Percentiles rank a stretch among this genome's conserved stretches.
phyloP scores from a whole-genome alignment of 2,797 vertebrate genomes.

The Pipistrellus pygmaeus region DNA sequence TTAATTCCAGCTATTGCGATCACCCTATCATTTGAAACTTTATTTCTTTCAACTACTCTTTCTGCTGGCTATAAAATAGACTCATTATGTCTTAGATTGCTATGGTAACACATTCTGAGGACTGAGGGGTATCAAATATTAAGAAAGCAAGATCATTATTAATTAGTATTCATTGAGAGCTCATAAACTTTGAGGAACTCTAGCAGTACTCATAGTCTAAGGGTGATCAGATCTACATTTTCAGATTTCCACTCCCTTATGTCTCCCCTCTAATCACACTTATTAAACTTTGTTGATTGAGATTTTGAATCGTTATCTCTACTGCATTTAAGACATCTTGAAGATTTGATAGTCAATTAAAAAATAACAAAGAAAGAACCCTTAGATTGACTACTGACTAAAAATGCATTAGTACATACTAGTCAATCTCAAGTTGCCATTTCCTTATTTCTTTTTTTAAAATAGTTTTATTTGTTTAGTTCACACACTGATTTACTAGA shows the following conservation, averaged over 20 bases:
- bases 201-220: not conserved
- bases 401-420: not conserved
- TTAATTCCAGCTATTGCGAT: conserved; percentile 43
- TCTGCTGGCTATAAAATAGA: conserved; percentile 35
- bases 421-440: not conserved
- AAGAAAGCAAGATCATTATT: conserved; percentile 40
- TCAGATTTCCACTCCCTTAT: not conserved
- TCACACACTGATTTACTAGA: conserved; percentile 51
- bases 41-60: conserved; percentile 55
- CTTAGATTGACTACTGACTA: not conserved
- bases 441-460: not conserved
- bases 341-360: not conserved
- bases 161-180: not conserved
- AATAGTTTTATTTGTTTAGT: not conserved
- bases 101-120: not conserved
- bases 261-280: not conserved
- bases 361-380: not conserved
- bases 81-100: conserved; percentile 50
- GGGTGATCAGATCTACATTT: not conserved
- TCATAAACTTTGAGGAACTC: not conserved
- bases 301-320: conserved; percentile 17
- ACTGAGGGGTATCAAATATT: conserved; percentile 15
- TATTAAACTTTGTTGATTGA: not conserved
- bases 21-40: not conserved
- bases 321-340: conserved; percentile 2